Base-by-base conservation (phyloP, 2,797 vertebrate genomes). In the Coluber constrictor region DNA sequence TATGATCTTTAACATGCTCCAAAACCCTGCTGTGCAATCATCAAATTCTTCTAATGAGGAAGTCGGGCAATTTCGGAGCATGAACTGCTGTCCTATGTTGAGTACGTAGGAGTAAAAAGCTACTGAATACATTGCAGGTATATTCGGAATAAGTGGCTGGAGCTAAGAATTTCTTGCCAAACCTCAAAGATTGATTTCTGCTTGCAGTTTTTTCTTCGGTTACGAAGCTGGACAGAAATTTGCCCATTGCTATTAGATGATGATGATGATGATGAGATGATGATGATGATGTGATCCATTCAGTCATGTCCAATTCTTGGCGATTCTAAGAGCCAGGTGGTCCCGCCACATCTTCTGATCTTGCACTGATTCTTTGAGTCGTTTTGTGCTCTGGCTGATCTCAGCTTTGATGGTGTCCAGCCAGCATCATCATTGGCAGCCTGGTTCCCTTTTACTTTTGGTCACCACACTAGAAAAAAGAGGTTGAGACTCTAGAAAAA, bases 371-470 rank as follows among this genome's bases (percentile, higher is more conserved):
- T 3, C 29, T 32, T 70, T 3, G 12, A 6, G 13, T 70, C n/a
- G 0, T n/a, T 70, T 29, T 70, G 11, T 12, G 61, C 27, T 29
- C 10, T 63, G 27, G 10, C 25, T 12, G 3, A 8, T 10, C 27
- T 4, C 29, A 70, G 63, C 29, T 70, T 15, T n/a, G 29, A 32
- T 16, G 13, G 27, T 32, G 63, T 7, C 13, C 5, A 1, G 0
- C 47, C 47, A 51, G 0, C 7, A 51, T 7, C 6, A 0, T 51
- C 47, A 16, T 32, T 32, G 29, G 13, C 13, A 0, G 13, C 1
- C 29, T n/a, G 29, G 29, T n/a, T 66, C 2, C 29, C 63, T 70
- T 16, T 70, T 12, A 16, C 29, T 54, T 54, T 54, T 10, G 51
- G 51, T 54, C 51, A 54, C 51, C 9, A 54, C 51, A 54, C 51